Percentiles rank a stretch among this genome's conserved stretches.
phyloP scores from a whole-genome alignment of 2,113 vertebrate genomes.

The Sinocyclocheilus anshuiensis region DNA sequence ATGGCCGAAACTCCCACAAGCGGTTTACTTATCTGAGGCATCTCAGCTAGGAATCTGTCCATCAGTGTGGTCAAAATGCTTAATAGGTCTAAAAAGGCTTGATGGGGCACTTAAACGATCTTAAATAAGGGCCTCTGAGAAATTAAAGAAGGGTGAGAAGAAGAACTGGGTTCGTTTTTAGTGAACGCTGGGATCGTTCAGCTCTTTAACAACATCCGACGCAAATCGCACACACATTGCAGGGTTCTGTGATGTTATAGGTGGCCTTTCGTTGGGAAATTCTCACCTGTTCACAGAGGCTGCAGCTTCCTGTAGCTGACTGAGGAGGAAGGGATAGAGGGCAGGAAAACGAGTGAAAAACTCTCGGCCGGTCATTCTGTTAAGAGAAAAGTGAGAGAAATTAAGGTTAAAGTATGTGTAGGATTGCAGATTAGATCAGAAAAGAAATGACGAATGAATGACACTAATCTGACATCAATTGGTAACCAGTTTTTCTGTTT shows the following conservation, averaged over 20 bases:
- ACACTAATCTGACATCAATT: not conserved
- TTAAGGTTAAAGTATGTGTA: not conserved
- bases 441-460: not conserved
- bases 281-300: constrained; percentile 85
- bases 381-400: constrained; percentile 38
- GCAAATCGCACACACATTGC: not conserved
- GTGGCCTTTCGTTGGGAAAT: not conserved
- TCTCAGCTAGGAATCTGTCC: constrained; percentile 58
- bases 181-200: not conserved
- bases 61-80: constrained; percentile 47
- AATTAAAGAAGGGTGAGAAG: constrained; percentile 43
- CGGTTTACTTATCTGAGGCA: constrained; percentile 27
- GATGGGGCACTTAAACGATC: constrained; percentile 52
- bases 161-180: constrained; percentile 29
- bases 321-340: constrained; percentile 92
- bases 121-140: constrained; percentile 46
- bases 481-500: not conserved
- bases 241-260: not conserved
- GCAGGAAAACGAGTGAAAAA: constrained; percentile 94
- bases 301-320: constrained; percentile 84
- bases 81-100: constrained; percentile 50
- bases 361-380: constrained; percentile 94
- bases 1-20: constrained; percentile 27
- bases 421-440: constrained; percentile 13
- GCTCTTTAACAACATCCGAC: constrained; percentile 17